Percentiles rank a stretch among this genome's conserved stretches.
phyloP scores from a whole-genome alignment of 1,140 invertebrate genomes.

The Cydia strobilella region DNA sequence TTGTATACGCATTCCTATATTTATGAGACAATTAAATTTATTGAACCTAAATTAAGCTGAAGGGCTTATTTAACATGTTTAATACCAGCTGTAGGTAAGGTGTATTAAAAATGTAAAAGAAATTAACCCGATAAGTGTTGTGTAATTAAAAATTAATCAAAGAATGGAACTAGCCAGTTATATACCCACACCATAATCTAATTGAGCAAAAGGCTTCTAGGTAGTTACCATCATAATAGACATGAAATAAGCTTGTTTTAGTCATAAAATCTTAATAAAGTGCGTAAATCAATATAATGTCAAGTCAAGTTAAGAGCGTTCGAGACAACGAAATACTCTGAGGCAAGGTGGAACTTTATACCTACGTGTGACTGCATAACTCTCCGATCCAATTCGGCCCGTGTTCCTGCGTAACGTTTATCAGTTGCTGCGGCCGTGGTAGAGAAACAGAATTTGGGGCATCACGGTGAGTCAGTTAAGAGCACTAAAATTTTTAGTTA shows the following conservation, averaged over 20 bases:
- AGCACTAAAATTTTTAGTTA: too few relatives aligned
- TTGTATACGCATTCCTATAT: constrained; percentile 15
- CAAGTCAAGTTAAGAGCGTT: constrained; percentile 69
- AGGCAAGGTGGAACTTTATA: constrained; percentile 57
- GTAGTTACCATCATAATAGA: not conserved
- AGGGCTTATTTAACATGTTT: not conserved
- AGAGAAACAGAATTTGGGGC: too few relatives aligned
- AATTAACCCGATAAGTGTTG: too few relatives aligned
- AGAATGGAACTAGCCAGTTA: not conserved
- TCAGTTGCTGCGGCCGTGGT: too few relatives aligned
- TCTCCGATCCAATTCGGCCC: constrained; percentile 42
- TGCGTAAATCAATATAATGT: constrained; percentile 77
- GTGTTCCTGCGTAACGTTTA: not conserved
- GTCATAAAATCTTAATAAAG: constrained; percentile 76
- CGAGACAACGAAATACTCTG: constrained; percentile 67
- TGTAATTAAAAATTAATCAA: not conserved
- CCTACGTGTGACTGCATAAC: constrained; percentile 54
- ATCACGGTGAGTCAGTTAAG: too few relatives aligned
- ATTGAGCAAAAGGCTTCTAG: too few relatives aligned
- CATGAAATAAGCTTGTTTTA: constrained; percentile 48
- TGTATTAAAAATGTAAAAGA: not conserved
- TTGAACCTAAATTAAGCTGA: not conserved
- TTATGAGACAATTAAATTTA: constrained; percentile 11
- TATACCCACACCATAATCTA: not conserved
- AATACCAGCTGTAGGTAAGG: not conserved